These are phyloP conservation scores for Galeruca laticollis DNA, from an alignment of 2,888 invertebrate genomes.

Conservation along the genomic window DNA sequence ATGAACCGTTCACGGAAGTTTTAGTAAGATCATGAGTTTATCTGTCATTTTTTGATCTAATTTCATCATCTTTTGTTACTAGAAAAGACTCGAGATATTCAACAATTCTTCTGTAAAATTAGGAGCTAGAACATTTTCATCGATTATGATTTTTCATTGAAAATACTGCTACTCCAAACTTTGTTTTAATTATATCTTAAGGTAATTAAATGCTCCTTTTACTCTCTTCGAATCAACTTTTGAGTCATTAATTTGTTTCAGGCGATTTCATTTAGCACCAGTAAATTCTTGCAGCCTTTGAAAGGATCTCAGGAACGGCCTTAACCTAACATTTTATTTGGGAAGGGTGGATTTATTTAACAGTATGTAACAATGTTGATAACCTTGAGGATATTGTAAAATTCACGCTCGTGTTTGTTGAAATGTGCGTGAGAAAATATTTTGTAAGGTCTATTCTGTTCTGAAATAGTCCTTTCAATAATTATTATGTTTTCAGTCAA, in stretches of 20 bases:
- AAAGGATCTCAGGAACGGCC: conserved; percentile 14
- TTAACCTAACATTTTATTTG: not conserved
- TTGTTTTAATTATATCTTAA: conserved; percentile 44
- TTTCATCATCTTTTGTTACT: not conserved
- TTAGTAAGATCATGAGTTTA: not conserved
- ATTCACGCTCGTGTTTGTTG: too few relatives aligned
- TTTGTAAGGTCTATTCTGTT: too few relatives aligned
- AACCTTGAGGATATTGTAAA: too few relatives aligned
- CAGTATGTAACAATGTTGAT: not conserved
- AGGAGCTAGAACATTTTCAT: not conserved
- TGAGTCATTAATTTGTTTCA: conserved; percentile 57
- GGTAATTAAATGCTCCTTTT: conserved; percentile 52
- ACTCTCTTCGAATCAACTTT: conserved; percentile 51
- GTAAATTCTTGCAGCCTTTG: conserved; percentile 38
- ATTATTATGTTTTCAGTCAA: too few relatives aligned
- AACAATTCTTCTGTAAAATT: not conserved
- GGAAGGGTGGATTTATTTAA: not conserved
- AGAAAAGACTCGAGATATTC: not conserved
- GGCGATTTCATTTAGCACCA: conserved; percentile 51
- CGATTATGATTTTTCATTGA: conserved; percentile 8
- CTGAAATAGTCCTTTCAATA: too few relatives aligned
- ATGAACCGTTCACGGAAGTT: too few relatives aligned
- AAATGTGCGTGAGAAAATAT: too few relatives aligned
- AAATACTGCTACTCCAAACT: conserved; percentile 18
- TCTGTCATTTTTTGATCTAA: not conserved